Evolutionary conservation across 1,140 invertebrate species (phyloP).

Genomic region (Ephestia elutella): DNA sequence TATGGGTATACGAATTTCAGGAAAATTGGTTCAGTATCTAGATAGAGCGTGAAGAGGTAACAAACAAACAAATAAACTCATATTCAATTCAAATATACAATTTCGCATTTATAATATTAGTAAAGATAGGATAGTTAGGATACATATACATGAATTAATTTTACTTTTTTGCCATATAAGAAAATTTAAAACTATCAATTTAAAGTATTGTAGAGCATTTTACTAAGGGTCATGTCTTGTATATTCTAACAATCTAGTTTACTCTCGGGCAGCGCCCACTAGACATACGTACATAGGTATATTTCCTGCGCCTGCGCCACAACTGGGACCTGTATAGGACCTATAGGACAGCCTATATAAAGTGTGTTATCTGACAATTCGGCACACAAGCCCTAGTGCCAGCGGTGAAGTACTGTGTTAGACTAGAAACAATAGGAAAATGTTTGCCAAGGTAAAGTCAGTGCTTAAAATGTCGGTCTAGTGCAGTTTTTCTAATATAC

Average conservation of each 20-base stretch:
- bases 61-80: too few species aligned
- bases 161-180: too few species aligned
- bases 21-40: too few species aligned
- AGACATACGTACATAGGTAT: conserved; percentile 39
- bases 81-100: too few species aligned
- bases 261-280: conserved; percentile 48
- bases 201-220: too few species aligned
- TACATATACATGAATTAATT: too few species aligned
- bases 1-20: too few species aligned
- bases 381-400: conserved; percentile 60
- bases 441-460: conserved; percentile 61
- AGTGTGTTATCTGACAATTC: conserved; percentile 58
- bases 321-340: conserved; percentile 54
- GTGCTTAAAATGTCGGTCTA: conserved; percentile 8
- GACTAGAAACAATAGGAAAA: conserved; percentile 47
- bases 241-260: conserved; percentile 39
- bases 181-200: too few species aligned
- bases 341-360: conserved; percentile 57
- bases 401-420: conserved; percentile 47
- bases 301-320: conserved; percentile 36
- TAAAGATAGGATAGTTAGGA: too few species aligned
- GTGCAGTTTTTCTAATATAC: neutral
- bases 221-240: conserved; percentile 25
- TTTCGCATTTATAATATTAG: too few species aligned
- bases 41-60: too few species aligned